Percentiles rank a stretch among this genome's conserved stretches.
phyloP scores from a whole-genome alignment of 2,888 invertebrate genomes.

The Steinernema hermaphroditum region DNA sequence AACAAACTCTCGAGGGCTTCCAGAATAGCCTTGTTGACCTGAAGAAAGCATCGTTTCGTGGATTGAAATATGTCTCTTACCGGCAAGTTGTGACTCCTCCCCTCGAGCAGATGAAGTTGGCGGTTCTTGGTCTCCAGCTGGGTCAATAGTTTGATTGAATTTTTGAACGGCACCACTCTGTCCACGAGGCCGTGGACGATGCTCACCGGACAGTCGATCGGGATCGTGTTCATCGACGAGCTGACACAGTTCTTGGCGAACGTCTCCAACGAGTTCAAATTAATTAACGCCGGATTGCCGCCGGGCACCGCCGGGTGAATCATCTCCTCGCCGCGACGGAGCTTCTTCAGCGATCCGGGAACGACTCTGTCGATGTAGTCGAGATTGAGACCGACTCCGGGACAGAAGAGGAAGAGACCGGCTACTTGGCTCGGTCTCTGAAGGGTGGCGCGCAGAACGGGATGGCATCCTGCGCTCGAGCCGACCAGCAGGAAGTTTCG shows the following conservation, averaged over 20 bases:
- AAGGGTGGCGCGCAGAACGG: slow-evolving; percentile 40
- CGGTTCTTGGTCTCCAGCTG: slow-evolving; percentile 34
- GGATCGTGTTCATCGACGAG: slow-evolving; percentile 13
- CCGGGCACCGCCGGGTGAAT: slow-evolving; percentile 35
- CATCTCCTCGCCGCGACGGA: slow-evolving; percentile 34
- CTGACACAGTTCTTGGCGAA: slow-evolving; percentile 40
- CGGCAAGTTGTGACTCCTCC: not conserved
- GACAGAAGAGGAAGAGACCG: slow-evolving; percentile 42
- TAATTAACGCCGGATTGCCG: not conserved
- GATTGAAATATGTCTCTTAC: not conserved
- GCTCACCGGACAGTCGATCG: slow-evolving; percentile 40
- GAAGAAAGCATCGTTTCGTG: not conserved
- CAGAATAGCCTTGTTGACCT: not conserved
- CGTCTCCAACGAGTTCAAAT: slow-evolving; percentile 1
- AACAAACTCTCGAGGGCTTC: not conserved
- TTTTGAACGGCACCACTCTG: slow-evolving; percentile 38
- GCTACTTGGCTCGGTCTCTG: slow-evolving; percentile 21
- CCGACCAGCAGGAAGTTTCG: slow-evolving; percentile 35
- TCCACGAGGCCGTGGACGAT: slow-evolving; percentile 45
- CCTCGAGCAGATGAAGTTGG: not conserved
- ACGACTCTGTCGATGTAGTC: slow-evolving; percentile 44
- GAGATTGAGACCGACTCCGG: slow-evolving; percentile 42
- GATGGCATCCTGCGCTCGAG: slow-evolving; percentile 44
- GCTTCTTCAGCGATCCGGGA: slow-evolving; percentile 37
- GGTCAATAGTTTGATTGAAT: slow-evolving; percentile 38